Percentiles rank a stretch among this genome's conserved stretches.
These are phyloP conservation scores for Diplazon laetatorius DNA, from an alignment of 2,888 invertebrate species.

Conservation along the genomic window DNA sequence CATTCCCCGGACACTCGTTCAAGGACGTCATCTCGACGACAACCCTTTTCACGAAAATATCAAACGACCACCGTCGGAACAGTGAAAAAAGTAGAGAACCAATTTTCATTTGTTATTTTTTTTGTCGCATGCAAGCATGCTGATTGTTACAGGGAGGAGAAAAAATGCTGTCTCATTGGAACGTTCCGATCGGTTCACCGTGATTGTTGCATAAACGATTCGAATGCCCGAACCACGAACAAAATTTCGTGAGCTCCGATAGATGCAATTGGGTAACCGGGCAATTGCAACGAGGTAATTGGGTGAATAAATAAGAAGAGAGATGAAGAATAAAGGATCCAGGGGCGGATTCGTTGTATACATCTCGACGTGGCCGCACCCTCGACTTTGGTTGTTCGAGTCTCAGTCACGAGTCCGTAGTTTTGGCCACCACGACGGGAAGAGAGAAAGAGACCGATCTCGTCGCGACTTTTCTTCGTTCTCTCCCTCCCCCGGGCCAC, in stretches of 20 bases:
- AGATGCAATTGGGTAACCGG: constrained; percentile 5
- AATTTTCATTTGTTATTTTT: no score
- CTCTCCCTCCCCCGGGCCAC: constrained; percentile 56
- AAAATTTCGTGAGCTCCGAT: constrained; percentile 20
- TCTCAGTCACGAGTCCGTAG: constrained; percentile 37
- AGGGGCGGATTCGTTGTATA: constrained; percentile 37
- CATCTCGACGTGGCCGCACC: constrained; percentile 53
- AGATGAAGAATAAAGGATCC: constrained; percentile 21
- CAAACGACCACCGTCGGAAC: background rate
- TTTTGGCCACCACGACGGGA: constrained; percentile 38
- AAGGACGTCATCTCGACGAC: constrained; percentile 9
- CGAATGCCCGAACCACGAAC: no score
- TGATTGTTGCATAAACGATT: no score
- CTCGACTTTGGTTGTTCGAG: constrained; percentile 38
- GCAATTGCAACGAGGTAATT: constrained; percentile 54
- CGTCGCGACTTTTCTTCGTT: constrained; percentile 38
- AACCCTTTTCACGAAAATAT: constrained; percentile 26
- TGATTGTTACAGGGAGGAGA: no score
- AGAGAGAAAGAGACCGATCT: no score
- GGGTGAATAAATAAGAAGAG: constrained; percentile 13
- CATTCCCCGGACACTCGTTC: constrained; percentile 25
- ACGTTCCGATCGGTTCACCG: no score
- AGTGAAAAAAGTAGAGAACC: background rate
- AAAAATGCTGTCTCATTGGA: no score
- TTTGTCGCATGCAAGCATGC: no score